phyloP scores from a whole-genome alignment of 2,888 invertebrate species.

The Clostera curtula region DNA sequence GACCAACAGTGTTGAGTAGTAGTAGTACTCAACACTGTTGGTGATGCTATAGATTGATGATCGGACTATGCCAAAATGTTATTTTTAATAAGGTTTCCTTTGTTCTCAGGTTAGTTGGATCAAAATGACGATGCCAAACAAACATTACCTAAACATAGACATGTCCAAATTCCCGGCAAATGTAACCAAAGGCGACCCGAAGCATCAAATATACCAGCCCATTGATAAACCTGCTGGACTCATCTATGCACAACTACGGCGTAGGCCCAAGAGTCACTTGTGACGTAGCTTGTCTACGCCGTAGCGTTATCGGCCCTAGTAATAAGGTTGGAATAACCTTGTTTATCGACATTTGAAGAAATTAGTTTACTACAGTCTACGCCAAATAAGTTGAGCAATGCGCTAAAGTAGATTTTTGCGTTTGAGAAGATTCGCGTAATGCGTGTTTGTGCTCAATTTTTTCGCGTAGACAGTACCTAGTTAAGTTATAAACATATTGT shows the following conservation, averaged over 20 bases:
- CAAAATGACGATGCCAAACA: conserved; percentile 87
- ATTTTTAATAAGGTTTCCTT: conserved; percentile 7
- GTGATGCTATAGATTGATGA: too few species aligned
- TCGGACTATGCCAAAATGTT: too few species aligned
- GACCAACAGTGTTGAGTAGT: too few species aligned
- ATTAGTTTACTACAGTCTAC: too few species aligned
- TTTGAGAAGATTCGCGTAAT: too few species aligned
- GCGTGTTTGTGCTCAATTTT: too few species aligned
- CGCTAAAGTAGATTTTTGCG: too few species aligned
- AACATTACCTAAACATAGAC: conserved; percentile 85
- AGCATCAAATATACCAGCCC: conserved; percentile 82
- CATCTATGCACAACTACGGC: conserved; percentile 81
- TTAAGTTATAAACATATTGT: too few species aligned
- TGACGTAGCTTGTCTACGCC: conserved; percentile 61
- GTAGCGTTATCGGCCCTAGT: conserved; percentile 20
- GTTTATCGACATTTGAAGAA: too few species aligned
- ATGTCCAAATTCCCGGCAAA: conserved; percentile 81
- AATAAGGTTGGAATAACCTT: not conserved
- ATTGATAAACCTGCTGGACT: conserved; percentile 87
- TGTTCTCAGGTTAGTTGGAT: conserved; percentile 77
- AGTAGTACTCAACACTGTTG: too few species aligned
- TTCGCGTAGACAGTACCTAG: too few species aligned
- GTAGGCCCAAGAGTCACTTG: conserved; percentile 73
- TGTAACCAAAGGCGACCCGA: conserved; percentile 77
- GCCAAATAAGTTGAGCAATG: too few species aligned